Percentiles rank a stretch among this genome's conserved stretches.
These are phyloP conservation scores for Eulemur rubriventer DNA, from an alignment of 2,797 vertebrate species.

Conservation along the genomic window DNA sequence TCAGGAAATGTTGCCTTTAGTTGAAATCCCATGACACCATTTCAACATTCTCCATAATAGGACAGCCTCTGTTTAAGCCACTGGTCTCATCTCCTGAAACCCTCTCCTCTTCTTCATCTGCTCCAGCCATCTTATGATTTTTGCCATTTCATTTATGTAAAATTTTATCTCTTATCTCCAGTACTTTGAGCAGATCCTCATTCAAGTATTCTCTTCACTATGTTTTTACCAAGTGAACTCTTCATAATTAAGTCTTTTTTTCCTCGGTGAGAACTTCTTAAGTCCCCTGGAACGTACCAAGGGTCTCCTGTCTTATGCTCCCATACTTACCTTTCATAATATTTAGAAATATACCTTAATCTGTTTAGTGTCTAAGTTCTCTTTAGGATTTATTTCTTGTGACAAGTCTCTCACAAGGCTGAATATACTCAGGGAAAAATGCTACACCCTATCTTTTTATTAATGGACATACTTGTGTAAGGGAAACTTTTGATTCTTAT, in stretches of 20 bases:
- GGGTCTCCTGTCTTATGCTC: background rate
- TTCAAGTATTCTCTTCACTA: background rate
- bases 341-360: background rate
- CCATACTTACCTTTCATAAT: background rate
- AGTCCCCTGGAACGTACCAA: background rate
- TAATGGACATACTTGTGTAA: background rate
- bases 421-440: background rate
- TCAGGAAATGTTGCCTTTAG: background rate
- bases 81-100: background rate
- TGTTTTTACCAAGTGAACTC: background rate
- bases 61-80: background rate
- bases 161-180: background rate
- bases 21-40: background rate
- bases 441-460: background rate
- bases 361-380: background rate
- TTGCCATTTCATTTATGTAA: background rate
- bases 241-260: background rate
- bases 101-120: background rate
- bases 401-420: background rate
- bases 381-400: background rate
- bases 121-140: background rate
- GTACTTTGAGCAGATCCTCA: background rate
- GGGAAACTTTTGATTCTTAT: background rate
- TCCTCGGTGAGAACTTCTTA: background rate
- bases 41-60: background rate